Percentiles rank a stretch among this genome's conserved stretches.
These are phyloP conservation scores for Sebastes taczanowskii DNA, from an alignment of 2,797 vertebrate species.

Conservation along the genomic window DNA sequence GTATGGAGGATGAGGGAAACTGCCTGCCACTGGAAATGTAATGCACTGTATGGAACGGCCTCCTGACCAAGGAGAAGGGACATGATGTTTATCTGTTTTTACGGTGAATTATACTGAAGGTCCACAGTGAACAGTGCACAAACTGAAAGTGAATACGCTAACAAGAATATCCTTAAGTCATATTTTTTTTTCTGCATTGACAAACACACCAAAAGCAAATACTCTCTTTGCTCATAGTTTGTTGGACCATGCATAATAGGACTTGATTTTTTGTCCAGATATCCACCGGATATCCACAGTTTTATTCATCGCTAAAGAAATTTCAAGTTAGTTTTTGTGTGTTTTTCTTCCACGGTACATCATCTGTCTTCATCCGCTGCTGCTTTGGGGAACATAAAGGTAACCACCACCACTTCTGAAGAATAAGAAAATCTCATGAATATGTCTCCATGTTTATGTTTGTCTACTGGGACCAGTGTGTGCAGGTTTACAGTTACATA, in stretches of 20 bases:
- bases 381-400: background rate
- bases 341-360: background rate
- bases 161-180: conserved; percentile 33
- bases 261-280: background rate
- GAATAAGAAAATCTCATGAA: conserved; percentile 1
- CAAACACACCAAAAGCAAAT: background rate
- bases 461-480: background rate
- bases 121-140: conserved; percentile 17
- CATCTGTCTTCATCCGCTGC: background rate
- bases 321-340: background rate
- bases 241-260: background rate
- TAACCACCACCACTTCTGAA: background rate
- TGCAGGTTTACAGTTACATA: background rate
- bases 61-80: conserved; percentile 35
- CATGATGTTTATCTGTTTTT: conserved; percentile 58
- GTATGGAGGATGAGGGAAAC: conserved; percentile 87
- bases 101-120: conserved; percentile 38
- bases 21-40: conserved; percentile 74
- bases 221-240: background rate
- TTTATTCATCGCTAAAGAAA: background rate
- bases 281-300: background rate
- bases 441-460: background rate
- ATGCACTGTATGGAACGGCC: conserved; percentile 54
- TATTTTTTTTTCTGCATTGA: background rate
- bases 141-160: conserved; percentile 35